Base-by-base conservation (phyloP, 2,113 vertebrate genomes). In the Theropithecus gelada region DNA sequence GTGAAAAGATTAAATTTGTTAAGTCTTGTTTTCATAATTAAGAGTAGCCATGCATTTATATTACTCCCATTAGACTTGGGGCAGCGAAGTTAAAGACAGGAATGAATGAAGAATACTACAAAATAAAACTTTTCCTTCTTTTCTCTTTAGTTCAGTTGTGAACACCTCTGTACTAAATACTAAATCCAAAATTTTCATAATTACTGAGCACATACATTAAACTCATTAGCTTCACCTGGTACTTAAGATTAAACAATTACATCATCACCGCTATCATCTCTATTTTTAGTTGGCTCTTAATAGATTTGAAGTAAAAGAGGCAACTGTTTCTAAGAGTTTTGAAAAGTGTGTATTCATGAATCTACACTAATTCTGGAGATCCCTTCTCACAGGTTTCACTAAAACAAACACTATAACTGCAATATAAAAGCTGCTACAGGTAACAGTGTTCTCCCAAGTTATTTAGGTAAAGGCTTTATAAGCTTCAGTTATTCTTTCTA, bases 21-120 rank as follows among this genome's bases (percentile, higher is more conserved):
- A 93, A 97, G 86, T 96, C 50, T 94, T 92, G 43, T 78, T 95
- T 83, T 89, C 43, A 96, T 93, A 95, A 93, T 80, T 80, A 96
- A 91, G 79, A 64, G 50, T 70, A 91, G 14, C 30, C 88, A 96
- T 80, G 75, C n/a, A 50, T 84, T 96, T 91, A 82, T 59, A 93
- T 94, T 78, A 93, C n/a, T 61, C 23, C 57, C 68, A 93, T 89
- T 93, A 80, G 82, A 89, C 57, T 92, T 93, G 10, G 35, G 40
- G 52, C 81, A 96, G 94, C 27, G 75, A 89, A 97, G 90, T 88
- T 92, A 66, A 94, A 94, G 72, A 92, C 1, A 72, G 55, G 38
- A 94, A 79, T 83, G n/a, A 96, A 86, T 66, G 20, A 94, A 88
- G 14, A 96, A 80, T 55, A 52, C 3, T 87, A 76, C 61, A 89